Percentiles rank a stretch among this genome's conserved stretches.
Evolutionary conservation across 2,797 vertebrate species (phyloP).

Genomic region (Nyctibius grandis): DNA sequence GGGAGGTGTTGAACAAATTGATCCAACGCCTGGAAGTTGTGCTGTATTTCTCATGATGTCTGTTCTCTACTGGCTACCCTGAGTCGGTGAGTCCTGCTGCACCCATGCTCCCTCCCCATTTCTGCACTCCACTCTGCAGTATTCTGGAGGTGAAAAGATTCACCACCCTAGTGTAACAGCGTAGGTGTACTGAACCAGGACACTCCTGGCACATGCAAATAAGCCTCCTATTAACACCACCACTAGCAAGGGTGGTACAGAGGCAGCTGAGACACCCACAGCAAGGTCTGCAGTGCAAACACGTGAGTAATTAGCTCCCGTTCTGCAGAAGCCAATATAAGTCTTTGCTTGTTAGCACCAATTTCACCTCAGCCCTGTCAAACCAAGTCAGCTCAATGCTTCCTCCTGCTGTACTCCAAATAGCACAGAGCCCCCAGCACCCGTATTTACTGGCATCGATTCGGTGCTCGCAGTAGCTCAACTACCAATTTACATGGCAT

Average conservation of each 20-base stretch:
- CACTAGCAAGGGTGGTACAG: neutral
- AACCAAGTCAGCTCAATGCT: neutral
- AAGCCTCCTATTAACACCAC: too few relatives aligned
- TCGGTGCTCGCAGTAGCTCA: neutral
- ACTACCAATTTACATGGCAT: neutral
- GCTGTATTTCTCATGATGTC: neutral
- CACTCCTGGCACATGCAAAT: neutral
- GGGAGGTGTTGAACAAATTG: fast-evolving
- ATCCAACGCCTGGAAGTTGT: neutral
- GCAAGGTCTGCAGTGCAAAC: neutral
- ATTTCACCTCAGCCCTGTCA: neutral
- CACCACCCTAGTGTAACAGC: neutral
- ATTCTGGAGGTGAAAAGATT: neutral
- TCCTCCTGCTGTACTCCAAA: neutral
- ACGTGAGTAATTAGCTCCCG: neutral
- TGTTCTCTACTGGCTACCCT: neutral
- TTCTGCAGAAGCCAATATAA: neutral
- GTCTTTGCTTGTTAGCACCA: neutral
- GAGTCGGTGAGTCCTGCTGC: neutral
- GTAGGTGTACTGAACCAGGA: neutral
- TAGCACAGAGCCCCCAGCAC: neutral
- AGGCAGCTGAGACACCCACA: neutral
- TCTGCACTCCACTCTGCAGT: neutral
- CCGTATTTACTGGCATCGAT: fast-evolving
- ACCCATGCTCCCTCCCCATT: neutral